These are phyloP conservation scores for Periphyllus acericola DNA, from an alignment of 2,888 invertebrate species.

Conservation along the genomic window DNA sequence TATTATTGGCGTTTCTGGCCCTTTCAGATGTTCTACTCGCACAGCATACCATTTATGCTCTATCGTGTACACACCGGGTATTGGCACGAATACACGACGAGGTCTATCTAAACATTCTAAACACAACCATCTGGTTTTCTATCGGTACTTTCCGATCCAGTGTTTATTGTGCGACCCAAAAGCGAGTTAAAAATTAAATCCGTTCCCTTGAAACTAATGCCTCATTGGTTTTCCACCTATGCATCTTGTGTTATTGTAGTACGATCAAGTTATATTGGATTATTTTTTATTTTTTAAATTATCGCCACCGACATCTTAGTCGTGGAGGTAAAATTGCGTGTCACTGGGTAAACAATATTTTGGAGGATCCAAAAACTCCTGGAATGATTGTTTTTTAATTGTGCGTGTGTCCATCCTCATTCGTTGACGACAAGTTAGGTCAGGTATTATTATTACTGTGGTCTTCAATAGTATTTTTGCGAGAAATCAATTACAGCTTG, in stretches of 20 bases:
- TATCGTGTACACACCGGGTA: background rate
- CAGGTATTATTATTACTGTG: background rate
- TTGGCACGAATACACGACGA: constrained; percentile 25
- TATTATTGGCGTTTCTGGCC: background rate
- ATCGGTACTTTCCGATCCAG: background rate
- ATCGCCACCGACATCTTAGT: background rate
- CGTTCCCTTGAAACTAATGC: background rate
- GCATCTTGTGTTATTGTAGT: no score
- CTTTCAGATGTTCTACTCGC: background rate
- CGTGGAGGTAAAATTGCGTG: background rate
- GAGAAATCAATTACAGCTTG: background rate
- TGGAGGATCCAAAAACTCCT: background rate
- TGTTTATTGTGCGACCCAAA: background rate
- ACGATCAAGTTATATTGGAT: background rate
- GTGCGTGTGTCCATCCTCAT: no score
- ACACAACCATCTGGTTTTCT: constrained; percentile 42
- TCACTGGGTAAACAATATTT: background rate
- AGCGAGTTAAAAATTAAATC: background rate
- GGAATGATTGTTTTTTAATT: background rate
- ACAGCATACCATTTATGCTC: background rate
- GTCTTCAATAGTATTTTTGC: background rate
- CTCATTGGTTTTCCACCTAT: no score
- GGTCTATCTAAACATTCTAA: constrained; percentile 21
- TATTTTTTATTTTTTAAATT: background rate
- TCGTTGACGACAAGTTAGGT: background rate